These are phyloP conservation scores for Leucoraja ocellata DNA, from an alignment of 2,797 vertebrate species.

Conservation along the genomic window DNA sequence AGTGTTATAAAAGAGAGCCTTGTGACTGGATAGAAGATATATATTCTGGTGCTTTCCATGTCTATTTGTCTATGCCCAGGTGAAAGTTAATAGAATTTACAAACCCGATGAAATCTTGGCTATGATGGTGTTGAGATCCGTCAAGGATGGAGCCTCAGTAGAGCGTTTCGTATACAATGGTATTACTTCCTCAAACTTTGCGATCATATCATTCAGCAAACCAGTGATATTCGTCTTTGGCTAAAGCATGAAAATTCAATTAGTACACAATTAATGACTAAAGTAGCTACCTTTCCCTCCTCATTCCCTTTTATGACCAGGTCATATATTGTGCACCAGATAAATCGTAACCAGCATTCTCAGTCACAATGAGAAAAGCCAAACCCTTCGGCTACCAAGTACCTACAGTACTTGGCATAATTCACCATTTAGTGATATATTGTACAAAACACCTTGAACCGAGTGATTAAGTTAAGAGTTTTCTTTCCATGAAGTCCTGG, in stretches of 20 bases:
- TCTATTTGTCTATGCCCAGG: background rate
- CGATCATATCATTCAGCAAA: constrained; percentile 80
- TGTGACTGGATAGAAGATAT: background rate
- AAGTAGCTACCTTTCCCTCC: background rate
- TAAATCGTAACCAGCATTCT: background rate
- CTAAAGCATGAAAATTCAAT: constrained; percentile 54
- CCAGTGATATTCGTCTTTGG: constrained; percentile 75
- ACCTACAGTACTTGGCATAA: background rate
- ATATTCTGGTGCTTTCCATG: background rate
- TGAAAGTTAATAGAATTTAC: constrained; percentile 29
- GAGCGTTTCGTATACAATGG: constrained; percentile 68
- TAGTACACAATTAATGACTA: background rate
- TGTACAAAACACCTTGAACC: background rate
- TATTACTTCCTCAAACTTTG: constrained; percentile 84
- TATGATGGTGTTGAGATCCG: constrained; percentile 74
- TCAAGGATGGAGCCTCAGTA: constrained; percentile 61
- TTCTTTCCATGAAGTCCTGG: background rate
- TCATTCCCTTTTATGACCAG: background rate
- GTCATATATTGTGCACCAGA: background rate
- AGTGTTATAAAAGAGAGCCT: background rate
- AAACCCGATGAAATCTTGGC: constrained; percentile 74
- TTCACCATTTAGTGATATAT: background rate
- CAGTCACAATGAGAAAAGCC: no score
- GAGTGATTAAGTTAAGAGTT: background rate
- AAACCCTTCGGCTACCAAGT: background rate